phyloP scores from a whole-genome alignment of 2,888 invertebrate species.

The Sarcophaga variegata region DNA sequence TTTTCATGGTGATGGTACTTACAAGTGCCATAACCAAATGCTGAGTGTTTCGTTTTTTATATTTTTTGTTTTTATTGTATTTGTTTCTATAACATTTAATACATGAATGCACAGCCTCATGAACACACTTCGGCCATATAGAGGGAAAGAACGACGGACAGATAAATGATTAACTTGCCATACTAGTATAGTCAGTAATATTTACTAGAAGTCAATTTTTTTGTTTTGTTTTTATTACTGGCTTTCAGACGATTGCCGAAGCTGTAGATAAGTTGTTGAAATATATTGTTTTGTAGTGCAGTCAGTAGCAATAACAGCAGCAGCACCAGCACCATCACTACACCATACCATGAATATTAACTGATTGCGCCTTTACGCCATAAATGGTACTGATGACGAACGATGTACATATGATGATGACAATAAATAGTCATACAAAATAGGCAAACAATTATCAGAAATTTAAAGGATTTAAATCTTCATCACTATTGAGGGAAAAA shows the following conservation, averaged over 20 bases:
- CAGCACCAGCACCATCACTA: slow-evolving; percentile 7
- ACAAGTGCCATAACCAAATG: slow-evolving; percentile 36
- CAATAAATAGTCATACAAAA: slow-evolving; percentile 30
- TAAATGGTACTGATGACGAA: slow-evolving; percentile 26
- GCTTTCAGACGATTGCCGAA: neutral
- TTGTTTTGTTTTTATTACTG: neutral
- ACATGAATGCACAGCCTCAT: slow-evolving; percentile 10
- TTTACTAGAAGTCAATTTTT: neutral
- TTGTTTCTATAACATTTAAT: slow-evolving; percentile 46
- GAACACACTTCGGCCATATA: neutral
- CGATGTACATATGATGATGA: slow-evolving; percentile 18
- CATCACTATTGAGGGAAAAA: neutral
- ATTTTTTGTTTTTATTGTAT: slow-evolving; percentile 20
- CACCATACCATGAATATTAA: neutral
- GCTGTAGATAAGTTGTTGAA: neutral
- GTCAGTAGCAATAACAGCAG: neutral
- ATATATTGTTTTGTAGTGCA: slow-evolving; percentile 2
- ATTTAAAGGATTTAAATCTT: neutral
- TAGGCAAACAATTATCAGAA: slow-evolving; percentile 9
- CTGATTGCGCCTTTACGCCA: slow-evolving; percentile 12
- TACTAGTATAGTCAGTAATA: slow-evolving; percentile 26
- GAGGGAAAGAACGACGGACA: slow-evolving; percentile 32
- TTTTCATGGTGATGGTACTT: slow-evolving; percentile 4
- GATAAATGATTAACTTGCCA: slow-evolving; percentile 62
- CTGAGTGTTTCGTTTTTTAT: slow-evolving; percentile 20